These are phyloP conservation scores for Sebastes melanostomus DNA, from an alignment of 2,797 vertebrate genomes.

Conservation along the genomic window DNA sequence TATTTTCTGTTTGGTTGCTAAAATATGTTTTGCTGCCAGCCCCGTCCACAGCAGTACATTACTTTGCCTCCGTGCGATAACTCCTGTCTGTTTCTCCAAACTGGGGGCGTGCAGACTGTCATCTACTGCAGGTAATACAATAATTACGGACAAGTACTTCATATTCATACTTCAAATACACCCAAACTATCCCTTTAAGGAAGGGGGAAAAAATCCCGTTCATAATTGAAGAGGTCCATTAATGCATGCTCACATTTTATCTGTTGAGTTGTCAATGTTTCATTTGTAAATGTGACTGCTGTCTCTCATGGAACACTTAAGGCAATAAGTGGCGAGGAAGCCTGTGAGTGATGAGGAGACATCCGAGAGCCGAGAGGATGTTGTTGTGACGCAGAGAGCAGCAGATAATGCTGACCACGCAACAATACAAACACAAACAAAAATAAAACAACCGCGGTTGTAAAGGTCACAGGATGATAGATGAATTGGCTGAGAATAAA, in stretches of 20 bases:
- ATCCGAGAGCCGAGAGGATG: not conserved
- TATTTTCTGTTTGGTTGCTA: no score
- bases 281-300: not conserved
- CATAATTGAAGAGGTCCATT: not conserved
- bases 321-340: not conserved
- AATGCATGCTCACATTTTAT: not conserved
- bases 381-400: not conserved
- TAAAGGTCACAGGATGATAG: conserved; percentile 30
- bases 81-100: no score
- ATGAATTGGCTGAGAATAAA: conserved; percentile 8
- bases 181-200: no score
- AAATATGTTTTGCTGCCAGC: no score
- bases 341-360: not conserved
- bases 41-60: no score
- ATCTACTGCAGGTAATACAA: no score
- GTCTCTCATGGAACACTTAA: not conserved
- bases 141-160: no score
- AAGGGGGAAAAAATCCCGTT: no score
- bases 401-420: conserved; percentile 20
- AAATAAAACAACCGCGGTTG: conserved; percentile 15
- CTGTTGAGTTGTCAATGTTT: not conserved
- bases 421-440: conserved; percentile 15
- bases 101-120: no score
- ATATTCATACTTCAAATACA: no score
- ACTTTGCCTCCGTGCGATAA: no score